Percentiles rank a stretch among this genome's conserved stretches.
Conservation (phyloP, 2,113 vertebrate species). For the Syngnathus scovelli region DNA sequence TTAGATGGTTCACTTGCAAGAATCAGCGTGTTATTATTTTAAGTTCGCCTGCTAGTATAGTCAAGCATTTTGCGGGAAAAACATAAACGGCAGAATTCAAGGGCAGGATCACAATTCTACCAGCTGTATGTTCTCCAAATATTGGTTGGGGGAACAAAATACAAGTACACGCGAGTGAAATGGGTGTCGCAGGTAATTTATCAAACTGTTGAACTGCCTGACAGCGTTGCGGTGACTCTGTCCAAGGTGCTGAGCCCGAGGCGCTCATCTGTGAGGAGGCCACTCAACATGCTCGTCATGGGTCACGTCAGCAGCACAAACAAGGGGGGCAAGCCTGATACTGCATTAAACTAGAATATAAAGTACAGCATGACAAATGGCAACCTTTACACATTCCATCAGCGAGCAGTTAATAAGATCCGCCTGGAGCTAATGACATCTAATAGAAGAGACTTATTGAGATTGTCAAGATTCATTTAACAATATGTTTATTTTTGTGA, state of each 20-base stretch:
- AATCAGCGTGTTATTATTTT: neutral
- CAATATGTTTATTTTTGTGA: neutral
- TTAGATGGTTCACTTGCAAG: neutral
- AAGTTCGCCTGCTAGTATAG: neutral
- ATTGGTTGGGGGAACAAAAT: slow-evolving; percentile 9
- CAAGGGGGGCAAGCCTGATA: slow-evolving; percentile 6
- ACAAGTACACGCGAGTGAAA: slow-evolving; percentile 36
- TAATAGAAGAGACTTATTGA: neutral
- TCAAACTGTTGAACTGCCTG: slow-evolving; percentile 38
- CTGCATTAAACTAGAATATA: neutral
- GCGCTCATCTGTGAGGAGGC: slow-evolving; percentile 24
- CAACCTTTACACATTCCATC: neutral
- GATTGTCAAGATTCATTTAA: neutral
- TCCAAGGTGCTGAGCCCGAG: slow-evolving; percentile 48
- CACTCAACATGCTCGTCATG: slow-evolving; percentile 14
- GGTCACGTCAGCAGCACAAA: slow-evolving; percentile 24
- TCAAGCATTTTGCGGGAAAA: neutral
- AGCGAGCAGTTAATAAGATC: neutral
- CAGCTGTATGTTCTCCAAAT: neutral
- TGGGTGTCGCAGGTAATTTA: slow-evolving; percentile 31
- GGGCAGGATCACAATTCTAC: neutral
- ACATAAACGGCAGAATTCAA: neutral
- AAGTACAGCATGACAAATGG: neutral
- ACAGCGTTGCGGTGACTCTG: slow-evolving; percentile 30
- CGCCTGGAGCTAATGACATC: neutral